Conservation (phyloP, 2,797 vertebrate species). For the Falco biarmicus region DNA sequence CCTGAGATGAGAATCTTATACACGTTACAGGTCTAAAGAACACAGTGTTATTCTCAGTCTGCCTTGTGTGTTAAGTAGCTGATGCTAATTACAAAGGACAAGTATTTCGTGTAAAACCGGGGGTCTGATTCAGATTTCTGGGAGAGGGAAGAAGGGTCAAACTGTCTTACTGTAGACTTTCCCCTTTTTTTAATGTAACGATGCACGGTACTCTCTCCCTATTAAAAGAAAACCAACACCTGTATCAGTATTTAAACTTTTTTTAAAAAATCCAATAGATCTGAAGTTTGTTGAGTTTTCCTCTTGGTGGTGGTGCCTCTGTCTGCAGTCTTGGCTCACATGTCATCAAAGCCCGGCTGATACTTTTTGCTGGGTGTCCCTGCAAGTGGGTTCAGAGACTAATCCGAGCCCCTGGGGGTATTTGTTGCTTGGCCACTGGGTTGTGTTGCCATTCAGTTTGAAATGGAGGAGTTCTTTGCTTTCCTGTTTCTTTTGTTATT, state of each 20-base stretch:
- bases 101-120: not conserved
- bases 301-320: not conserved
- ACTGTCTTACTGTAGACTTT: not conserved
- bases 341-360: not conserved
- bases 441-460: not conserved
- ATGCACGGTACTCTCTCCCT: not conserved
- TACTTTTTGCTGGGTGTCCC: not conserved
- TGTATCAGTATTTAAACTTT: not conserved
- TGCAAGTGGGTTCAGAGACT: not conserved
- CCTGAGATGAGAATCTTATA: not conserved
- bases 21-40: not conserved
- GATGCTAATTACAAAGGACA: not conserved
- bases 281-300: not conserved
- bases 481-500: not conserved
- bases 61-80: not conserved
- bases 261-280: not conserved
- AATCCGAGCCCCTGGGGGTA: accelerated
- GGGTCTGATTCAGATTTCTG: not conserved
- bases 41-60: not conserved
- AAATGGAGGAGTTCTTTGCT: not conserved
- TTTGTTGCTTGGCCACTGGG: not conserved
- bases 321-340: not conserved
- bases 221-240: accelerated
- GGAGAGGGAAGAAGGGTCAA: not conserved
- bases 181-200: not conserved